Conservation (phyloP, 2,113 vertebrate genomes). For the Hemicordylus capensis region DNA sequence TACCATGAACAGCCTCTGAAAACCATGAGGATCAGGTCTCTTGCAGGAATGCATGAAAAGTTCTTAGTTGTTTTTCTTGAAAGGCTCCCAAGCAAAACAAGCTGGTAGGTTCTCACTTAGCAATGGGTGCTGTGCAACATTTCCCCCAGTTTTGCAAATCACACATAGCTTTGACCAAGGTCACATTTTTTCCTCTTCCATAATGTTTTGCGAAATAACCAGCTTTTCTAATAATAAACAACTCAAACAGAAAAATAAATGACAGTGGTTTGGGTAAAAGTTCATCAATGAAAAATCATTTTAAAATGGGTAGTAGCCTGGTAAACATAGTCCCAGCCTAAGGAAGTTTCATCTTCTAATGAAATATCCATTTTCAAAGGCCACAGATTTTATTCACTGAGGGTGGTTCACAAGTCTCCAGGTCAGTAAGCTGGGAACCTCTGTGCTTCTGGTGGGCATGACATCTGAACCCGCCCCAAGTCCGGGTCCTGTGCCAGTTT, state of each 20-base stretch:
- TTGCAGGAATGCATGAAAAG: background rate
- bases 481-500: no score
- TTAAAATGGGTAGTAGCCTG: background rate
- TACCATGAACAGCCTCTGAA: background rate
- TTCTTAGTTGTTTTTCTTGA: slow-evolving; percentile 49
- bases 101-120: slow-evolving; percentile 53
- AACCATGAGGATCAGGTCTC: slow-evolving; percentile 29
- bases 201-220: slow-evolving; percentile 68
- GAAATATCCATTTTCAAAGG: background rate
- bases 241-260: slow-evolving; percentile 20
- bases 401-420: no score
- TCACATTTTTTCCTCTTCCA: slow-evolving; percentile 61
- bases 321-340: background rate
- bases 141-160: slow-evolving; percentile 74
- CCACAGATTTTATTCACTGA: background rate
- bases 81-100: slow-evolving; percentile 60
- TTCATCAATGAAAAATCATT: slow-evolving; percentile 60
- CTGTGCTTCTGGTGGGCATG: no score
- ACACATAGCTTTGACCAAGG: slow-evolving; percentile 66
- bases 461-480: no score
- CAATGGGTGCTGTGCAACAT: slow-evolving; percentile 70
- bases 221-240: slow-evolving; percentile 67
- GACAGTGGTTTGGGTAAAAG: slow-evolving; percentile 67
- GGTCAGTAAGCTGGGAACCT: no score
- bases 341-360: background rate